A percentile compares a stretch with the other conserved stretches of the same genome.
Evolutionary conservation across 2,113 vertebrate genomes (phyloP).

Genomic region (Tringa solitaria): DNA sequence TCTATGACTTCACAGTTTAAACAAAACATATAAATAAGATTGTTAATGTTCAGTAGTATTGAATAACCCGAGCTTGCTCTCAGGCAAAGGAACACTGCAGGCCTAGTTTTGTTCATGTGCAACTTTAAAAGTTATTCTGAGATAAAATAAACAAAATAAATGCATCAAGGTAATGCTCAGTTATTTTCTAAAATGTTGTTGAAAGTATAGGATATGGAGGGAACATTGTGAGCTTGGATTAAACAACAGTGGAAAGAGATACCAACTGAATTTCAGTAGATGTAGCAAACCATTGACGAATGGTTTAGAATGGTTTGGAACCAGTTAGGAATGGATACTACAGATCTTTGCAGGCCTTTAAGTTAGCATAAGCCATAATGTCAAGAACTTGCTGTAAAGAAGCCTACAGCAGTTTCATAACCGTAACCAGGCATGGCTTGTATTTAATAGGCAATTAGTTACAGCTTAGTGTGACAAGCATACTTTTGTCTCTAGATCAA

Average conservation of each 20-base stretch:
- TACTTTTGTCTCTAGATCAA: neutral
- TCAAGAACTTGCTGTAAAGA: neutral
- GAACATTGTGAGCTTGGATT: neutral
- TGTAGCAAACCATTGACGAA: neutral
- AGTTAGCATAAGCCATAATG: neutral
- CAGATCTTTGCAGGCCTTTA: neutral
- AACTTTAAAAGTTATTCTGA: neutral
- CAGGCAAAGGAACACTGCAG: neutral
- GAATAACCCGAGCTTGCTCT: neutral
- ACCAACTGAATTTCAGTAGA: neutral
- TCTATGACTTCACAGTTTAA: neutral
- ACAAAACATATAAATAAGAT: neutral
- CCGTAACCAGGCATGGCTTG: neutral
- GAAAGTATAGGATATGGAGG: neutral
- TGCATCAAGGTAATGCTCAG: neutral
- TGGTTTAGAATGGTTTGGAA: neutral
- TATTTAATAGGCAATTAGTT: conserved; percentile 4
- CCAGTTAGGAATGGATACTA: neutral
- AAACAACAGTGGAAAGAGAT: neutral
- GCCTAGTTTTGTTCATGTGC: neutral
- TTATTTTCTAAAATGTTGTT: neutral
- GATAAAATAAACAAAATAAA: neutral
- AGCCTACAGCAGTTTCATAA: neutral
- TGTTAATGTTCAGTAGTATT: neutral
- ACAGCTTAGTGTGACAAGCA: neutral